Evolutionary conservation across 2,113 vertebrate genomes (phyloP), one percentile per base, ranked within the genome.

Genomic region (Scalopus aquaticus): DNA sequence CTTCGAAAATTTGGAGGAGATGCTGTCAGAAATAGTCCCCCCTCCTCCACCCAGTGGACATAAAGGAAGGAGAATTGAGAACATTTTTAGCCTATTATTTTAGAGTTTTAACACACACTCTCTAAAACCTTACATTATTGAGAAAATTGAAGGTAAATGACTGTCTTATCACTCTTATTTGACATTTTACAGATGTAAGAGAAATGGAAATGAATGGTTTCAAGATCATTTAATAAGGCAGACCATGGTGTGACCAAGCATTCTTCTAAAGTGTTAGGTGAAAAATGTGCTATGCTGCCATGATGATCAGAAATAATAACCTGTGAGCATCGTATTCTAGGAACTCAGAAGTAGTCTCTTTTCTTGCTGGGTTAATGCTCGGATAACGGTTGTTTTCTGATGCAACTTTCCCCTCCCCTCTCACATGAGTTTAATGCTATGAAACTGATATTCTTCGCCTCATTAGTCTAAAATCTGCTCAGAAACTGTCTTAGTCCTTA

Each of bases 151-250:
- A 58, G 67, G 67, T 76, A 88, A 93, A 88, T 85, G 76, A 77
- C 70, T 74, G 46, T 73, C 54, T 91, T 81, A 64, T 92, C 79
- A 65, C 70, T 91, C 83, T 88, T 77, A 39, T 22, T 64, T 86
- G 93, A 96, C 93, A 78, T 91, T 95, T 95, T 70, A 77, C 6
- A 39, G 49, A 73, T 90, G 65, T 80, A 72, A 90, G 82, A 80
- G 82, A 93, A 74, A 94, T 65, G 65, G 93, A 96, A 95, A 96
- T 79, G 65, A 96, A 80, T 72, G 89, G 70, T 83, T 94, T 82
- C 46, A 64, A 67, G 83, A 86, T 76, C 74, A 26, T 60, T 86
- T 77, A 90, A 91, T 87, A 70, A 88, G 85, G 88, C 74, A 91
- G 83, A 96, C 35, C 64, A 65, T 67, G 70, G 46, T 65, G 54